Conservation (phyloP, 2,113 vertebrate genomes). For the rat (Rattus norvegicus) region GRCr8 NC_086033.1:39824001-39824500, state of each 20-base stretch:
- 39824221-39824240: background rate
- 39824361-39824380: background rate
- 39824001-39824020: slow-evolving; percentile 17
- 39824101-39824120: background rate
- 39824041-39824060: background rate
- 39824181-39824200: background rate
- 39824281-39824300: background rate
- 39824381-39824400: background rate
- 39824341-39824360: background rate
- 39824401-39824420: background rate
- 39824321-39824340: background rate
- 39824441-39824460: background rate
- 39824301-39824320: background rate
- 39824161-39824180: background rate
- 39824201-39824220: background rate
- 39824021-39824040: background rate
- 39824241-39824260: background rate
- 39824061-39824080: background rate
- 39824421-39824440: background rate
- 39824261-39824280: background rate
- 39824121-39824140: background rate
- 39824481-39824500: background rate
- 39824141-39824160: background rate
- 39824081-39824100: slow-evolving; percentile 28
- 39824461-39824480: background rate